Evolutionary conservation across 2,113 vertebrate genomes (phyloP), one percentile per base, ranked within the genome.

Genomic region (Sylvietta virens): DNA sequence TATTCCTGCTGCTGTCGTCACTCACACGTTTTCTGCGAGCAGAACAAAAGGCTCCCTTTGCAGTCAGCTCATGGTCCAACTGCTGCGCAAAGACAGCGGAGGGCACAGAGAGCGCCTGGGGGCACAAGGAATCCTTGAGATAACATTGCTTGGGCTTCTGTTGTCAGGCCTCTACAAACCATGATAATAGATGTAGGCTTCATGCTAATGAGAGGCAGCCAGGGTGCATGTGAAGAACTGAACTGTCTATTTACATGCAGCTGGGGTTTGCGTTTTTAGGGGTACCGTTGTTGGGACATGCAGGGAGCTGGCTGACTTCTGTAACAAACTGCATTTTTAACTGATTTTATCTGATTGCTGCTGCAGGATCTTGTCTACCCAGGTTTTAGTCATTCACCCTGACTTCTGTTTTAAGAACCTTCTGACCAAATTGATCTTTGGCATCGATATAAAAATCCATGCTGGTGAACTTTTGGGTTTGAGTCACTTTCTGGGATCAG

Each of bases 401-500:
- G 92, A 89, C 71, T 94, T 95, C 66, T 95, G 53, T 83, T 78
- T 92, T 64, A 42, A 56, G 58, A 94, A 44, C 47, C 33, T 84
- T 71, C 64, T 95, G 90, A 95, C 73, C 76, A 78, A 73, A 89
- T 86, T 91, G 88, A 83, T 96, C 79, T 56, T 88, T 74, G 28
- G 9, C 70, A 91, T 84, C 0, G 5, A 84, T 92, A 79, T 33
- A 56, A 76, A 82, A 77, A 72, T 53, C 40, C 67, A 50, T 78
- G 53, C 47, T 71, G 51, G 37, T 89, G 91, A 92, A 54, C 48
- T 92, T 91, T 72, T 9, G 10, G 57, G 67, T 69, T 93, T 97
- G 94, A 96, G 71, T 96, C 96, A 95, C 53, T 53, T 91, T 86
- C 76, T 86, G 94, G 44, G 81, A 88, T 80, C 72, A 88, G 27